Evolutionary conservation across 1,140 invertebrate genomes (phyloP).

Genomic region (Zaprionus taronus): DNA sequence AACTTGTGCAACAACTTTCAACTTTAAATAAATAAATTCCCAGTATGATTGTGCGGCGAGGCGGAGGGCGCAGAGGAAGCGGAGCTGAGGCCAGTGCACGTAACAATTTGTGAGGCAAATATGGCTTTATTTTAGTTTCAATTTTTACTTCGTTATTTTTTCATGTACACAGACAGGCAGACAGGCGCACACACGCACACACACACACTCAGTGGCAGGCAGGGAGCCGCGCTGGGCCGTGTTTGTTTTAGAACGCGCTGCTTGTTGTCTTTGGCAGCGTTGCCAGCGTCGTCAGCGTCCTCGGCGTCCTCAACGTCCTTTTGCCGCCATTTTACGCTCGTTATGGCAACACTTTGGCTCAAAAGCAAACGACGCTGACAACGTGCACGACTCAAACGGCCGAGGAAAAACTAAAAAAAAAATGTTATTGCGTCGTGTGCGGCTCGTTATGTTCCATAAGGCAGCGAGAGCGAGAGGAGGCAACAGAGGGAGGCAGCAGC

Average conservation of each 20-base stretch:
- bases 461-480: conserved; percentile 9
- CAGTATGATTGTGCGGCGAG: conserved; percentile 27
- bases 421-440: conserved; percentile 51
- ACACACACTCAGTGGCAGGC: background rate
- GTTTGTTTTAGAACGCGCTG: conserved; percentile 74
- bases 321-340: conserved; percentile 82
- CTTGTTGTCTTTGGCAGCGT: conserved; percentile 70
- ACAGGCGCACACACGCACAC: conserved; percentile 7
- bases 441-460: conserved; percentile 55
- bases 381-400: conserved; percentile 65
- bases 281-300: background rate
- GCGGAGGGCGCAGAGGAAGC: conserved; percentile 8
- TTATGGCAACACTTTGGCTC: conserved; percentile 82
- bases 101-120: conserved; percentile 79
- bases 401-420: conserved; percentile 35
- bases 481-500: conserved; percentile 6
- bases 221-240: conserved; percentile 26
- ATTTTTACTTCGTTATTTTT: conserved; percentile 83
- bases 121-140: conserved; percentile 83
- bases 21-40: conserved; percentile 82
- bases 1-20: conserved; percentile 74
- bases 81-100: conserved; percentile 33
- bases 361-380: conserved; percentile 74
- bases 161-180: conserved; percentile 41
- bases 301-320: conserved; percentile 52